Percentiles rank a stretch among this genome's conserved stretches.
Evolutionary conservation across 2,113 vertebrate species (phyloP).

Genomic region (Kobus ellipsiprymnus): DNA sequence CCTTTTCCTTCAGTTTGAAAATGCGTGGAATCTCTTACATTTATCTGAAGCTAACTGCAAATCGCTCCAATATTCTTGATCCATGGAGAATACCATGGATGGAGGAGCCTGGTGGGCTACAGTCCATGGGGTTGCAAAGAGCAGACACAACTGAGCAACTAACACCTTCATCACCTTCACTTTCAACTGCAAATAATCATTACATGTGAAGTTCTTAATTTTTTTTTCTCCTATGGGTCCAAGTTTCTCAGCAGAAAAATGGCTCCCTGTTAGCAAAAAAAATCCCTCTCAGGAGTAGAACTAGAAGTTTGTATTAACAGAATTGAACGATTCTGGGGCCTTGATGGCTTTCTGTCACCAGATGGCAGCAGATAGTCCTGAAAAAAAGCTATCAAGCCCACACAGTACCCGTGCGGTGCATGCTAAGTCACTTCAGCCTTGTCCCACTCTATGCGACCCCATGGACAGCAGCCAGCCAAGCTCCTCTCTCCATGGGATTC

Average conservation of each 20-base stretch:
- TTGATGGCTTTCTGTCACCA: neutral
- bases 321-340: neutral
- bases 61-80: neutral
- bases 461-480: neutral
- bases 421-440: neutral
- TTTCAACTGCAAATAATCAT: neutral
- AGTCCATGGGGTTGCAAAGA: neutral
- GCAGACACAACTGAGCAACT: neutral
- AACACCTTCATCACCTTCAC: neutral
- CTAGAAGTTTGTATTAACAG: neutral
- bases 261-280: neutral
- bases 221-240: neutral
- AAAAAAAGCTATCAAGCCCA: neutral
- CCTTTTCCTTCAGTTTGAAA: neutral
- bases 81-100: neutral
- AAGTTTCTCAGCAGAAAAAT: neutral
- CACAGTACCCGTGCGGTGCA: neutral
- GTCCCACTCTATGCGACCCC: neutral
- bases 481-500: neutral
- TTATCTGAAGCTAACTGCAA: neutral
- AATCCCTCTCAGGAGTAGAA: neutral
- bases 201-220: neutral
- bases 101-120: neutral
- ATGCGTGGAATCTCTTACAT: neutral
- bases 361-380: slow-evolving; percentile 49